Evolutionary conservation across 2,797 vertebrate species (phyloP), one percentile per base, ranked within the genome.

Genomic region (Coreius guichenoti): DNA sequence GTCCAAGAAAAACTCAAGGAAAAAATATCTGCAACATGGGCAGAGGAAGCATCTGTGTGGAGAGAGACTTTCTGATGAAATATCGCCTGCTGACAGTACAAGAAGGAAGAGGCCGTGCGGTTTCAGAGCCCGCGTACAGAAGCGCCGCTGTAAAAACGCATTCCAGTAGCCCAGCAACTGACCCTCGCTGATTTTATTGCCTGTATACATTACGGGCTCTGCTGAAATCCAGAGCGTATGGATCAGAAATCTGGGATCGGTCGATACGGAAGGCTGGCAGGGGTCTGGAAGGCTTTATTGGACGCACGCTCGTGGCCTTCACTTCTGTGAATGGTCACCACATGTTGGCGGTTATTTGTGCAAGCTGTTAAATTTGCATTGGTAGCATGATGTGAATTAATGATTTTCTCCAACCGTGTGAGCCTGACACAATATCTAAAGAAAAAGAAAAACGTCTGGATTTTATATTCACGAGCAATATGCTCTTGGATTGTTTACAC

Each of bases 11-110:
- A 89, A 89, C 82, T 74, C 2, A 26, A 79, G 33, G 26, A 65
- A 75, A 74, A 63, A 83, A 83, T 81, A 84, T 56, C 70, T 58
- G 58, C 65, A 56, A 80, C 56, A 70, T n/a, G 80, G 84, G 77
- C 84, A 86, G 80, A 74, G 83, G 68, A 80, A 88, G 77, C 65
- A 73, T 80, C 70, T 82, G 86, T 29, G 76, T 69, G 81, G 68
- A 83, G 73, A 79, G 84, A 80, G 70, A 74, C 33, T 49, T 74
- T 51, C 78, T 87, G 81, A 80, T 87, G 86, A 88, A 89, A 87
- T 84, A 88, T 77, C 82, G 85, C 88, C 87, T 86, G 88, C 88
- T 91, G 90, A 89, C 79, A 88, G 87, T 85, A 88, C 81, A 84
- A 89, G 87, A 81, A 83, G 80, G 86, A 89, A 85, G 75, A 84